Base-by-base conservation (phyloP, 1,140 invertebrate genomes). In the Sminthurinus signatus region DNA sequence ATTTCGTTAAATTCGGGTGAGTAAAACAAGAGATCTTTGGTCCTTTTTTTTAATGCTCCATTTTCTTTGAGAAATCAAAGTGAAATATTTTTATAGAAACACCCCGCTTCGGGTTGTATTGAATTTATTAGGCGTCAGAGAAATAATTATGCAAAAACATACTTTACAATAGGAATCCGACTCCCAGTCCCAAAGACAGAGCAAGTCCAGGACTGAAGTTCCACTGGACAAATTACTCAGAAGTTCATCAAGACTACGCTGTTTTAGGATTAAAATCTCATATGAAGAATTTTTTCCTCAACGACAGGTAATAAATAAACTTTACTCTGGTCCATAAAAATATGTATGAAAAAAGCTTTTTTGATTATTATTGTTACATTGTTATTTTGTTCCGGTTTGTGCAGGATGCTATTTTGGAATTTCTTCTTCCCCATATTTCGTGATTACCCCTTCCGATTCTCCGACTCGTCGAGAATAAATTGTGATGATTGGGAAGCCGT, bases 1-100 rank as follows among this genome's bases (percentile, higher is more conserved):
- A 78, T 65, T 80, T 80, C 64, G 75, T 76, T 5, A 74, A 75
- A 68, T 63, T 72, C 28, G 78, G 79, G 79, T 80, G 70, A 69
- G 73, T 69, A 5, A n/a, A n/a, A n/a, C n/a, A n/a, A n/a, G n/a
- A n/a, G n/a, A n/a, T n/a, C n/a, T n/a, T n/a, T n/a, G n/a, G n/a
- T n/a, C n/a, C n/a, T n/a, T n/a, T n/a, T n/a, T n/a, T n/a, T n/a
- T n/a, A n/a, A n/a, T n/a, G n/a, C n/a, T n/a, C n/a, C n/a, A n/a
- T n/a, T n/a, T n/a, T n/a, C n/a, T n/a, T n/a, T 23, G 4, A 50
- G 51, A 42, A 29, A 23, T 28, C 21, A 25, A 25, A 2, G 31
- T 21, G n/a, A n/a, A n/a, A n/a, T n/a, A n/a, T n/a, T n/a, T n/a
- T n/a, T n/a, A n/a, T n/a, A n/a, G n/a, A n/a, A n/a, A n/a, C n/a